Evolutionary conservation across 2,797 vertebrate species (phyloP).

Genomic region (Nannoperca obscura): DNA sequence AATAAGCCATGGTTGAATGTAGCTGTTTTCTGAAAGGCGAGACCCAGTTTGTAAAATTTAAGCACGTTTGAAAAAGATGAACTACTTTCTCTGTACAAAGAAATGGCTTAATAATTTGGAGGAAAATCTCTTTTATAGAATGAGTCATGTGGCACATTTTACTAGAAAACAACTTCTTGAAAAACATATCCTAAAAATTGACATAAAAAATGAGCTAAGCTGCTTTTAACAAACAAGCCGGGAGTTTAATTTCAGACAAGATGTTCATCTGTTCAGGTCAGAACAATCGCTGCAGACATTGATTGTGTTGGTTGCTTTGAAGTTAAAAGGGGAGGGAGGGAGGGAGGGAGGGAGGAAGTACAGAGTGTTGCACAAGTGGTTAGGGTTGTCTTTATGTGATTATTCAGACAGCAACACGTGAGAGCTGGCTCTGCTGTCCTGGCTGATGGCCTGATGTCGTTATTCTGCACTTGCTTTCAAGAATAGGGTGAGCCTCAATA

Average conservation of each 20-base stretch:
- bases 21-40: neutral
- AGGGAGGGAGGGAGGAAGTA: neutral
- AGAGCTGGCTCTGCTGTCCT: conserved; percentile 28
- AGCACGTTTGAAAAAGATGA: conserved; percentile 8
- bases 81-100: neutral
- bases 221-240: neutral
- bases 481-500: neutral
- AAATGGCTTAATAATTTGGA: neutral
- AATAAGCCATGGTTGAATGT: neutral
- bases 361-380: neutral
- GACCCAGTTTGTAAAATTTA: conserved; percentile 10
- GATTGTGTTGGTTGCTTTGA: neutral
- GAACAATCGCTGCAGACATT: neutral
- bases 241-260: neutral
- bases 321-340: neutral
- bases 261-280: neutral
- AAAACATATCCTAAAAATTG: neutral
- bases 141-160: neutral
- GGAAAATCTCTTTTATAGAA: neutral
- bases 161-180: neutral
- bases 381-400: conserved; percentile 16
- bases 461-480: conserved; percentile 11
- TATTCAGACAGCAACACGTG: conserved; percentile 44
- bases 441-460: conserved; percentile 6
- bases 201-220: neutral